These are phyloP conservation scores for Seriola dumerili DNA, from an alignment of 2,113 vertebrate species.

Conservation along the genomic window DNA sequence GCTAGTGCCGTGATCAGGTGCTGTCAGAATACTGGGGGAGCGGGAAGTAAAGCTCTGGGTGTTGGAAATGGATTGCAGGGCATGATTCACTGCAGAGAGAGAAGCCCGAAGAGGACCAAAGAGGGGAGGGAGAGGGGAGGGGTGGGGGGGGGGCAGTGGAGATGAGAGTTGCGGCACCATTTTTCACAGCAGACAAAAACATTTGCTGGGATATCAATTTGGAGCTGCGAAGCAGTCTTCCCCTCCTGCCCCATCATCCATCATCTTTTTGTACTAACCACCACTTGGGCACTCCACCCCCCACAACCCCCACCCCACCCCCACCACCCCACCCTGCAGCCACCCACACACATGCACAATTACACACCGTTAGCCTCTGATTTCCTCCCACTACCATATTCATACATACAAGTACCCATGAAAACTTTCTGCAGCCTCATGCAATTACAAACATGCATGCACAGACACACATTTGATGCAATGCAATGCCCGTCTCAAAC, in stretches of 20 bases:
- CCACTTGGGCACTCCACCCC: constrained; percentile 57
- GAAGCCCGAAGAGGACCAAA: constrained; percentile 36
- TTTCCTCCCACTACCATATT: constrained; percentile 45
- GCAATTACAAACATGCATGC: constrained; percentile 36
- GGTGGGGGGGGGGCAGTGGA: constrained; percentile 78
- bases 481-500: constrained; percentile 3
- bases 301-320: not conserved
- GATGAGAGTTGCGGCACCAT: constrained; percentile 92
- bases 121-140: not conserved
- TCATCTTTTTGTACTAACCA: constrained; percentile 89
- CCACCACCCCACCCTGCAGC: constrained; percentile 30
- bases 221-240: constrained; percentile 89
- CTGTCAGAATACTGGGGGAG: constrained; percentile 61
- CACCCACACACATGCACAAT: constrained; percentile 52
- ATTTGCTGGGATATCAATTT: constrained; percentile 99
- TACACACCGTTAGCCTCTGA: constrained; percentile 24
- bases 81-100: constrained; percentile 74
- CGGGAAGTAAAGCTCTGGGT: constrained; percentile 54
- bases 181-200: constrained; percentile 99
- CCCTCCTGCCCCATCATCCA: constrained; percentile 96
- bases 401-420: constrained; percentile 34
- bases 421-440: constrained; percentile 40
- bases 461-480: constrained; percentile 2
- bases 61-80: constrained; percentile 75
- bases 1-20: constrained; percentile 53